Percentiles rank a stretch among this genome's conserved stretches.
Conservation (phyloP, 2,888 invertebrate genomes). For the Anthophora plumipes region DNA sequence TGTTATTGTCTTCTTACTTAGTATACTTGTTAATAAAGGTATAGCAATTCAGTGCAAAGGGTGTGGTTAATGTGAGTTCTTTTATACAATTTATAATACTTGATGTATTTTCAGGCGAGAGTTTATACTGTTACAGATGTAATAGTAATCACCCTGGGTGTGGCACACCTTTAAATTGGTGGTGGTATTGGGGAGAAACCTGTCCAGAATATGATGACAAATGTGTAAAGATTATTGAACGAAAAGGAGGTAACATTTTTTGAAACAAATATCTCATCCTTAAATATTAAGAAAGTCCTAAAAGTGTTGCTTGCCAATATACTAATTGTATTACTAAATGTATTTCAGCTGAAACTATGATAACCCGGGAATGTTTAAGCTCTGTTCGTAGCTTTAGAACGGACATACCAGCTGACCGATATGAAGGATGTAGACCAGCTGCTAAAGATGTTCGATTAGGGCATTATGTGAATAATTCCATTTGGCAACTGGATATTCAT, state of each 20-base stretch:
- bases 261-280: conserved; percentile 42
- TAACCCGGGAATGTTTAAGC: conserved; percentile 94
- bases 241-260: conserved; percentile 89
- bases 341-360: conserved; percentile 89
- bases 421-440: conserved; percentile 94
- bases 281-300: neutral
- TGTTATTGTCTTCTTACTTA: conserved; percentile 42
- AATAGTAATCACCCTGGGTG: conserved; percentile 96
- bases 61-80: conserved; percentile 36
- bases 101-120: conserved; percentile 85
- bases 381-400: conserved; percentile 91
- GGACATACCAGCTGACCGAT: conserved; percentile 96
- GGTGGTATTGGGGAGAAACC: conserved; percentile 90
- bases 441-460: conserved; percentile 92
- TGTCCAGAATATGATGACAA: conserved; percentile 94
- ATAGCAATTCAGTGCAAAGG: conserved; percentile 17
- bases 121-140: conserved; percentile 95
- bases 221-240: conserved; percentile 95
- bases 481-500: conserved; percentile 93
- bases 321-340: neutral
- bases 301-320: neutral
- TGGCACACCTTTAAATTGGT: conserved; percentile 93
- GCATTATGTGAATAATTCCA: conserved; percentile 94
- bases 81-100: conserved; percentile 20
- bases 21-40: conserved; percentile 62